Base-by-base conservation (phyloP, 2,888 invertebrate species). In the Amphipyra tragopoginis region DNA sequence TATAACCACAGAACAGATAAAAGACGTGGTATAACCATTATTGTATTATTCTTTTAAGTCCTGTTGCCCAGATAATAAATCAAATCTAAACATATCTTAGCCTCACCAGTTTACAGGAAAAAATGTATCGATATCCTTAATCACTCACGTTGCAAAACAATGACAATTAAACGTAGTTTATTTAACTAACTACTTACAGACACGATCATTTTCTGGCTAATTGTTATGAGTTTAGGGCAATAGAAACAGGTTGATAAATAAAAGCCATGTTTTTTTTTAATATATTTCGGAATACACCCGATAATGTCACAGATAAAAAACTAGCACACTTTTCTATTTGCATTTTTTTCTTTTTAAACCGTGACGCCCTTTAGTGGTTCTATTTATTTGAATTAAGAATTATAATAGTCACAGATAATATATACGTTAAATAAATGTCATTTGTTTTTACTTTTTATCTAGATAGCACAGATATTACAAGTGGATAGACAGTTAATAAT, bases 401-500 rank as follows among this genome's bases (percentile, higher is more conserved):
- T 10, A 7, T 47, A 9, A 11, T 5, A 15, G 1, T 1, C 11
- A 26, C 7, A 15, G 14, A 48, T 3, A 42, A 29, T 29, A 39
- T 50, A 39, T 7, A 14, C 11, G 9, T 11, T 5, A 13, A 21
- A 15, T n/a, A n/a, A n/a, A n/a, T 38, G 39, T 51, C n/a, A 39
- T 51, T 59, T 52, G 36, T 56, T 62, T 69, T 50, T 39, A 47
- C 43, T 53, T 40, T 48, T 53, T 60, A 57, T 51, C 34, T 29
- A 51, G 43, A 58, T 62, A 66, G 13, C 48, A 52, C 49, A 54
- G 36, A 54, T 58, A 76, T 57, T 71, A 21, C 42, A 73, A 74
- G 75, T 77, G 70, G 66, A 74, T 71, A 52, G 59, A 70, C 48
- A 48, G 72, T 58, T 64, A 76, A 77, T 64, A 82, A 59, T 57